phyloP scores from a whole-genome alignment of 2,888 invertebrate genomes.

The Petrolisthes manimaculis region DNA sequence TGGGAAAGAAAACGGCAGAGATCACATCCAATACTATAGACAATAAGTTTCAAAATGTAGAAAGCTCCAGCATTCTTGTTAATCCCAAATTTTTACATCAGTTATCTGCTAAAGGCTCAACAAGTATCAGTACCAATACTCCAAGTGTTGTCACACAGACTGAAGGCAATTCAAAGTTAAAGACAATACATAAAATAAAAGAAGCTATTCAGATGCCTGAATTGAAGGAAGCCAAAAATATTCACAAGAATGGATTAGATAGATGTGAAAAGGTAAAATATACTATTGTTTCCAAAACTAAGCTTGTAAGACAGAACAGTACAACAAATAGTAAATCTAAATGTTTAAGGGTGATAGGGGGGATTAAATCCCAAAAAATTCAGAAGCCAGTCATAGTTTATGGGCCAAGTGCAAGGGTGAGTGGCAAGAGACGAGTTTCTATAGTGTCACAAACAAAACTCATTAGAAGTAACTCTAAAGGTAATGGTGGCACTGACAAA shows the following conservation, averaged over 20 bases:
- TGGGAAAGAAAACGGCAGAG: no score
- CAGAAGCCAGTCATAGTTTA: background rate
- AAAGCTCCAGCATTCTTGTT: slow-evolving; percentile 27
- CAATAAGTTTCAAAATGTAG: no score
- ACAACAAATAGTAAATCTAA: background rate
- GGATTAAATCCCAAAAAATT: background rate
- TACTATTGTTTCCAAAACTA: slow-evolving; percentile 33
- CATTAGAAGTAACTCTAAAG: slow-evolving; percentile 6
- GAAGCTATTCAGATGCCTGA: no score
- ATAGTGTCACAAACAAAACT: slow-evolving; percentile 33
- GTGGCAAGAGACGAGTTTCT: slow-evolving; percentile 17
- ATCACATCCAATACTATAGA: no score
- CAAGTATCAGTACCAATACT: background rate
- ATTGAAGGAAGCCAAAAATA: no score
- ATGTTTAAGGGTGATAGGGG: background rate
- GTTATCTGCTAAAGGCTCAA: background rate
- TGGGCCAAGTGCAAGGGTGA: background rate
- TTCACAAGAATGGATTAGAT: background rate
- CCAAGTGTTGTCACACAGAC: no score
- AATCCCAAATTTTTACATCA: slow-evolving; percentile 30
- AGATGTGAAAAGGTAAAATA: slow-evolving; percentile 11
- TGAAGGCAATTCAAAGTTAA: no score
- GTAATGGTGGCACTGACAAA: background rate
- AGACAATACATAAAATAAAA: no score
- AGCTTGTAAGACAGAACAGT: slow-evolving; percentile 19